Conservation (phyloP, 2,888 invertebrate species). For the Eristalis tenax region DNA sequence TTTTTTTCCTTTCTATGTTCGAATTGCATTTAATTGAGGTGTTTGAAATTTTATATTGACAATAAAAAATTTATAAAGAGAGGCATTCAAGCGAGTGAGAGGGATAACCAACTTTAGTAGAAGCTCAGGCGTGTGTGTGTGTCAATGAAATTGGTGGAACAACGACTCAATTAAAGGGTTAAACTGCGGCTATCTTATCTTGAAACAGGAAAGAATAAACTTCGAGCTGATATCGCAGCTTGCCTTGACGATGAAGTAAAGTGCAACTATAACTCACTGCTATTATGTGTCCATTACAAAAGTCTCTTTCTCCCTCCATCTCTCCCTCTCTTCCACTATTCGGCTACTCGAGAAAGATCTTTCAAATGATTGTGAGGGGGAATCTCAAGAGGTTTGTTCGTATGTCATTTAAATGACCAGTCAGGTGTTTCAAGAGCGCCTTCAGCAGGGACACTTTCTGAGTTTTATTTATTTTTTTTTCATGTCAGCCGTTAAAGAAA, state of each 20-base stretch:
- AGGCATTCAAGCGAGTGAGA: background rate
- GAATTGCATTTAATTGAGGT: slow-evolving; percentile 48
- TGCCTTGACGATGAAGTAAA: background rate
- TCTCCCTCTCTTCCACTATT: background rate
- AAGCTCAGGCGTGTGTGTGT: background rate
- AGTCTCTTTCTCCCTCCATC: background rate
- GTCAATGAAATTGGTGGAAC: slow-evolving; percentile 13
- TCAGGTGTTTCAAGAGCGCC: background rate
- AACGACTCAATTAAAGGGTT: slow-evolving; percentile 11
- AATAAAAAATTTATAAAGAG: background rate
- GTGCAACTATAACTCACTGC: background rate
- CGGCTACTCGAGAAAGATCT: background rate
- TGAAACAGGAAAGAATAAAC: background rate
- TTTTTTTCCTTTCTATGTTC: slow-evolving; percentile 12
- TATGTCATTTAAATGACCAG: background rate
- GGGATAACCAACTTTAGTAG: background rate
- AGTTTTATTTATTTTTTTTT: background rate
- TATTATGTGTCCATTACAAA: background rate
- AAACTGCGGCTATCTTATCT: background rate
- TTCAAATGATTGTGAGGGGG: background rate
- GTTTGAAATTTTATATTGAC: slow-evolving; percentile 28
- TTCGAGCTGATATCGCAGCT: background rate
- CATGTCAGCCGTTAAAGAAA: background rate
- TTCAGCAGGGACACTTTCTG: background rate
- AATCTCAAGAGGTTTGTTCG: background rate